Evolutionary conservation across 92 coral and sea anemone species (phyloP).

Genomic region (Parazoanthus atlanticus): DNA sequence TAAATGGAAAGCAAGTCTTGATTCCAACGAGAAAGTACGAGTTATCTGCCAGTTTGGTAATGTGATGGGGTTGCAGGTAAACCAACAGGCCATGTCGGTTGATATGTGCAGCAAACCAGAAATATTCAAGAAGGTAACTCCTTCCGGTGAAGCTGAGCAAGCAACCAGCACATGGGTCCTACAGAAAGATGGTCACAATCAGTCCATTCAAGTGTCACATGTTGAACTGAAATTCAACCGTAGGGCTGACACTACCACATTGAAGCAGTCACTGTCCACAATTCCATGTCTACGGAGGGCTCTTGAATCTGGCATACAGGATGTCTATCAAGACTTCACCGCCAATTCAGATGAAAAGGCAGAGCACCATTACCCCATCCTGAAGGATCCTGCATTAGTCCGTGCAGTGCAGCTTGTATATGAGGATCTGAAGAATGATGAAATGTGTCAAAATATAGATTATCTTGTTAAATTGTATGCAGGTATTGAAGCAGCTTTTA

Average conservation of each 20-base stretch:
- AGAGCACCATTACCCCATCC: slow-evolving; percentile 7
- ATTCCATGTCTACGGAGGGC: neutral
- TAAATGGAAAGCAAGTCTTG: neutral
- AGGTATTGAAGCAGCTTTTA: neutral
- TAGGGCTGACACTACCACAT: neutral
- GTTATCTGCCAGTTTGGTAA: neutral
- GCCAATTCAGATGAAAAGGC: neutral
- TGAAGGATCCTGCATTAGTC: slow-evolving; percentile 28
- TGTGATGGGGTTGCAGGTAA: neutral
- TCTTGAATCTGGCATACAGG: neutral
- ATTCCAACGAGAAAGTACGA: neutral
- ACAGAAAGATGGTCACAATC: neutral
- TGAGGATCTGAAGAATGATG: neutral
- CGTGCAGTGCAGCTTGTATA: slow-evolving; percentile 14
- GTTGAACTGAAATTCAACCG: neutral
- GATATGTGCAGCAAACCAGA: neutral
- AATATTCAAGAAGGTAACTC: neutral
- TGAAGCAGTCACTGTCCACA: neutral
- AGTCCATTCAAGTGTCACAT: neutral
- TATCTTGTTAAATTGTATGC: slow-evolving; percentile 8
- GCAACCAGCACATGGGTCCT: neutral
- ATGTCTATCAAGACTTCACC: neutral
- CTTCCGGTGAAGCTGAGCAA: neutral
- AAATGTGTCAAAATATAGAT: neutral
- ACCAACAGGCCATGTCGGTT: neutral